These are phyloP conservation scores for Dioctria rufipes DNA, from an alignment of 2,888 invertebrate species.

Conservation along the genomic window DNA sequence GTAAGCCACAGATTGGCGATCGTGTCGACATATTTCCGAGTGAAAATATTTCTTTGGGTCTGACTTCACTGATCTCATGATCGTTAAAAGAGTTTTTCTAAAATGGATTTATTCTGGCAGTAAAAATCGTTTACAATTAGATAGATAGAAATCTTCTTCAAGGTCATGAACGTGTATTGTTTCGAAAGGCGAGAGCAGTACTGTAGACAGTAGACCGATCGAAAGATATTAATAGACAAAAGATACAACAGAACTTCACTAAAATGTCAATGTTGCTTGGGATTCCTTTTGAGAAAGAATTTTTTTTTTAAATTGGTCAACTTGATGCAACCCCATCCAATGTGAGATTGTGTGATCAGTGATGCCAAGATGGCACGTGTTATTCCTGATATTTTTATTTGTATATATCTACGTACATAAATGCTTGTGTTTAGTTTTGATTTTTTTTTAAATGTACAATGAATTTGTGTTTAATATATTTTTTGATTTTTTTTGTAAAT, in stretches of 20 bases:
- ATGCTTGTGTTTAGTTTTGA: neutral
- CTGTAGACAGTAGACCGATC: neutral
- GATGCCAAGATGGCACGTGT: neutral
- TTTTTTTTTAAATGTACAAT: neutral
- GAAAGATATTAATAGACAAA: neutral
- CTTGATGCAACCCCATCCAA: no score
- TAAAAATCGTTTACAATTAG: neutral
- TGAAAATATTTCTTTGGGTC: neutral
- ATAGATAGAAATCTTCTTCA: neutral
- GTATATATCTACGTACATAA: neutral
- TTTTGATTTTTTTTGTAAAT: no score
- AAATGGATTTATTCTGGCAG: conserved; percentile 1
- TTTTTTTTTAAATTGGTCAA: neutral
- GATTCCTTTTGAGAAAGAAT: conserved; percentile 5
- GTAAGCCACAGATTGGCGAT: neutral
- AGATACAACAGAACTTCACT: neutral
- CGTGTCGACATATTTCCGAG: neutral
- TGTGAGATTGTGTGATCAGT: neutral
- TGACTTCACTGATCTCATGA: no score
- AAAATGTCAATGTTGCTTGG: conserved; percentile 3
- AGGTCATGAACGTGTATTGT: neutral
- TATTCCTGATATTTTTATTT: neutral
- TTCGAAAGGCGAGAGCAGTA: neutral
- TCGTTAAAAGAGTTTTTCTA: neutral
- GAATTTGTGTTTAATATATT: no score